phyloP scores from a whole-genome alignment of 2,888 invertebrate genomes.

The Phoenoteleia sp. region DNA sequence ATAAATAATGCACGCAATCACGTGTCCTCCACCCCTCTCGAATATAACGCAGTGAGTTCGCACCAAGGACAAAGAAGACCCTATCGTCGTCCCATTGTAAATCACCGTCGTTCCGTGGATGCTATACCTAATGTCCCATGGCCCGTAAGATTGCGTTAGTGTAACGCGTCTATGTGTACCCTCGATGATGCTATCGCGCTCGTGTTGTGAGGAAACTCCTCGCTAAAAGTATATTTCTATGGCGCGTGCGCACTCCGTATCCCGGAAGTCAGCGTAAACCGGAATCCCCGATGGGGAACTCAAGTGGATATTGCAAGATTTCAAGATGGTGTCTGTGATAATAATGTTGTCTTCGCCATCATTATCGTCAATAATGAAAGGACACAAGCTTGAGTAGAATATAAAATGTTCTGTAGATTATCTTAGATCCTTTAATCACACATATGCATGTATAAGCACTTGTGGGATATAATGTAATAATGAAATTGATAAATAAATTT shows the following conservation, averaged over 20 bases:
- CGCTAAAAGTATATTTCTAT: conserved; percentile 70
- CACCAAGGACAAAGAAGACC: conserved; percentile 82
- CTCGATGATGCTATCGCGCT: background rate
- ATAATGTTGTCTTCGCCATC: conserved; percentile 49
- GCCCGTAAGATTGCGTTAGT: conserved; percentile 67
- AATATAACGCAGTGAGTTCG: conserved; percentile 76
- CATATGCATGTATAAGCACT: too few species aligned
- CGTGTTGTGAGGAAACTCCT: conserved; percentile 69
- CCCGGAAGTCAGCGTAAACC: conserved; percentile 81
- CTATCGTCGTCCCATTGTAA: conserved; percentile 75
- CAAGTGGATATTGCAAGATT: conserved; percentile 56
- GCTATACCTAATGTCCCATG: conserved; percentile 74
- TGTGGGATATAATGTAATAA: too few species aligned
- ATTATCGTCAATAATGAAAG: conserved; percentile 49
- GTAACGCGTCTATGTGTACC: conserved; percentile 45
- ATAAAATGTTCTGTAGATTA: too few species aligned
- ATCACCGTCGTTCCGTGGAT: conserved; percentile 76
- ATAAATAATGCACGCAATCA: conserved; percentile 85
- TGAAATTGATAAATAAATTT: too few species aligned
- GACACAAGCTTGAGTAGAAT: background rate
- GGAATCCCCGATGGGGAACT: conserved; percentile 74
- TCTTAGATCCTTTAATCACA: too few species aligned
- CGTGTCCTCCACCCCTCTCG: conserved; percentile 70
- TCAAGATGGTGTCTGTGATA: conserved; percentile 65
- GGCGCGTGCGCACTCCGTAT: conserved; percentile 71